Base-by-base conservation (phyloP, 2,888 invertebrate genomes). In the Flexamia atlantica region DNA sequence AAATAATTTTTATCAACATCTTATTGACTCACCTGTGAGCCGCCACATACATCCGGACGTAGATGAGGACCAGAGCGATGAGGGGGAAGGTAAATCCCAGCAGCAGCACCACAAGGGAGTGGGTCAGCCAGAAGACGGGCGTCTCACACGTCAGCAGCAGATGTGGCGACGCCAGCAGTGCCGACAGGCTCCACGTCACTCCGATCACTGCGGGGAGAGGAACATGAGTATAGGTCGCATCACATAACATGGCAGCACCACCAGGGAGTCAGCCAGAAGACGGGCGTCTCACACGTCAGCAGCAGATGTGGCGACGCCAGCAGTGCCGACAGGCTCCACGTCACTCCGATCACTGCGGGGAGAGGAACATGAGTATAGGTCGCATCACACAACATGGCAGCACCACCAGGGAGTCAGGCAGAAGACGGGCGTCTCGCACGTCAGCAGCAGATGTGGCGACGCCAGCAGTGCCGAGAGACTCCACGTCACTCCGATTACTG, bases 71-170 rank as follows among this genome's bases (percentile, higher is more conserved):
- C 76, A 92, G 90, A 1, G 90, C 90, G 17, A 90, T 87, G 36
- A 92, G 89, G 0, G 92, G 92, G 74, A 91, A 87, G n/a, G 90
- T 87, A 87, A 91, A 92, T 64, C 91, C 91, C 4, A 91, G 86
- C n/a, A 89, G 46, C 9, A 86, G 80, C 12, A 86, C 70, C 9
- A 85, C 81, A 23, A 86, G 60, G 3, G 86, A 85, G 40, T 86
- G 86, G 25, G 86, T 84, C 80, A 83, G 86, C 87, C 85, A 87
- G 85, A 83, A 86, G 46, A 85, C 82, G 17, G 84, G 83, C 10
- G 81, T 64, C 9, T 85, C 72, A 40, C 85, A 85, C 5, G 86
- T 85, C 70, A 86, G 76, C 23, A 86, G 82, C 12, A 86, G 42
- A 84, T 86, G 83, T 12, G 87, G 87, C 9, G 86, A 85, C 2